Base-by-base conservation (phyloP, 2,797 vertebrate genomes). In the Carcharodon carcharias region DNA sequence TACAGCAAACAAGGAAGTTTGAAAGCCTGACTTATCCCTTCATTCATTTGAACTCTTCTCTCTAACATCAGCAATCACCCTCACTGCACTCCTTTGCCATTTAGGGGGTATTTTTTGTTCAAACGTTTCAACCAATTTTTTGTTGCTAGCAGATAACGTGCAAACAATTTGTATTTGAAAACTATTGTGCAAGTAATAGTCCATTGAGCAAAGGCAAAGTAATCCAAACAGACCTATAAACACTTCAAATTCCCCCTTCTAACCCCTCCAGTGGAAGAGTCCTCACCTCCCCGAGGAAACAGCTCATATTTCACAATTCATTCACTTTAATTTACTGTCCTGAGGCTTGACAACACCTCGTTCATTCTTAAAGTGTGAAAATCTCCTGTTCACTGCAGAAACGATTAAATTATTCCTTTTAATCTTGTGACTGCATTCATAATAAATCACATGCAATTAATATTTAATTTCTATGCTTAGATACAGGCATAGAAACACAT, bases 321-420 rank as follows among this genome's bases (percentile, higher is more conserved):
- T 89, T 89, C 54, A 58, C 31, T 89, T 54, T 58, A 35, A 50
- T 89, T 89, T 89, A 56, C 28, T 31, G 26, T 28, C 12, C 54
- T 58, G 87, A 58, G 14, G 23, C 54, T 12, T 85, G 45, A 50
- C 23, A 1, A 16, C 54, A 16, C 31, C 54, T 89, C 11, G 2
- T 89, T 89, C 56, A 56, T 89, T 89, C 82, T 26, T 50, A 58
- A 89, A 58, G 11, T 58, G 50, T 58, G 54, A 26, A 28, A 89
- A 89, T 16, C 9, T 89, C 56, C 87, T 58, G 28, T 58, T 89
- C 9, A 31, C 28, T 58, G 87, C 87, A 14, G 56, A 58, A 89
- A 56, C 14, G 1, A 58, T 89, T 89, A 89, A 56, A 85, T 85
- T 89, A 89, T 89, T 89, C 87, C 87, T 58, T 89, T 85, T 89